Percentiles rank a stretch among this genome's conserved stretches.
phyloP scores from a whole-genome alignment of 2,888 invertebrate species.

The Lysandra coridon region DNA sequence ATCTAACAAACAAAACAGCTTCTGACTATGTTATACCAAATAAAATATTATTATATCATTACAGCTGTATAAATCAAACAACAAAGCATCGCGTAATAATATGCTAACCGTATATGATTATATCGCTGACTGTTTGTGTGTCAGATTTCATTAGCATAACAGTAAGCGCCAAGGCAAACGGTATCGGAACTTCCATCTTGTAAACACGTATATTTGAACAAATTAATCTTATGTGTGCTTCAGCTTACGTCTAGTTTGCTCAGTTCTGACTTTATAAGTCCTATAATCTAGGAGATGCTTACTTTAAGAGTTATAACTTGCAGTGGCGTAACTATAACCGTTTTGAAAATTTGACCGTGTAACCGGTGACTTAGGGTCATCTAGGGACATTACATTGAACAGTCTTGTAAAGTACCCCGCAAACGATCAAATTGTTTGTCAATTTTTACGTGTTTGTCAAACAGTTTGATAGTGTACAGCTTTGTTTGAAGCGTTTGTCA shows the following conservation, averaged over 20 bases:
- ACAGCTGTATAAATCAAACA: constrained; percentile 14
- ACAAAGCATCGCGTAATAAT: constrained; percentile 10
- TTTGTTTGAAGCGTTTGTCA: no score
- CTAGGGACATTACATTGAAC: no score
- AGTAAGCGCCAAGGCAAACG: constrained; percentile 67
- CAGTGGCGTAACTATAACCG: no score
- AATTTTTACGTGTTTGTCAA: no score
- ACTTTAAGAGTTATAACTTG: neutral
- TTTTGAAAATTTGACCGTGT: no score
- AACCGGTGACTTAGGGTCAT: no score
- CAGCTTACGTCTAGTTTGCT: neutral
- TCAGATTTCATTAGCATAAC: constrained; percentile 72
- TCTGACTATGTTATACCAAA: no score
- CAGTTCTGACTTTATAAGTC: neutral
- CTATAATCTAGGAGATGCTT: neutral
- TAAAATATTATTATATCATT: neutral
- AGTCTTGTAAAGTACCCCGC: no score
- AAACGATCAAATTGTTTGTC: no score
- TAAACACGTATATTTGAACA: constrained; percentile 60
- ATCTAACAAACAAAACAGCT: no score
- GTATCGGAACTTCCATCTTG: constrained; percentile 72
- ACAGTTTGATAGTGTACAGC: no score
- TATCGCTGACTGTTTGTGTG: constrained; percentile 47
- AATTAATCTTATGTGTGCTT: neutral
- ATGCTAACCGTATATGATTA: constrained; percentile 16